phyloP scores from a whole-genome alignment of 1,140 invertebrate genomes.

The Chrysomallon squamiferum region DNA sequence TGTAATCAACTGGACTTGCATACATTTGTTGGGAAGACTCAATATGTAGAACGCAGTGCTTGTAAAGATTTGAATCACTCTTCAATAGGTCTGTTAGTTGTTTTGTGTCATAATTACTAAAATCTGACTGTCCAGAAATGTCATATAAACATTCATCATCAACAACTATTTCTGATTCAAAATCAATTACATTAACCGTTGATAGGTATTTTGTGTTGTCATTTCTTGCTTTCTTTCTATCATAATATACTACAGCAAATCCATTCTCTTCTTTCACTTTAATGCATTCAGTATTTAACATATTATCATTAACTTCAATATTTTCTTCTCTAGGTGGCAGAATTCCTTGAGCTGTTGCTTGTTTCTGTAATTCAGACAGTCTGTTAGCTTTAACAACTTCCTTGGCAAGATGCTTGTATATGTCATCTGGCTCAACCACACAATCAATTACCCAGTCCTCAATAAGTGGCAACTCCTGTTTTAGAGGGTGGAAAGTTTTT shows the following conservation, averaged over 20 bases:
- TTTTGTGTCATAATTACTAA: constrained; percentile 16
- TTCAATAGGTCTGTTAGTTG: constrained; percentile 17
- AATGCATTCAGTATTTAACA: constrained; percentile 15
- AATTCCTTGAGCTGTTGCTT: no score
- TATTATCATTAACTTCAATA: neutral
- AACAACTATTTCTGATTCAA: constrained; percentile 18
- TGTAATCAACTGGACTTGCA: constrained; percentile 20
- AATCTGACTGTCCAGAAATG: neutral
- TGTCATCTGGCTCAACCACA: constrained; percentile 13
- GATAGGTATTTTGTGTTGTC: constrained; percentile 7
- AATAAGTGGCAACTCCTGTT: neutral
- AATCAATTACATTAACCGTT: constrained; percentile 1
- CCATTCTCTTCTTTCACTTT: constrained; percentile 26
- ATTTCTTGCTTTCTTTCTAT: neutral
- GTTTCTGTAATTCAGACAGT: no score
- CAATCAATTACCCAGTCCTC: constrained; percentile 7
- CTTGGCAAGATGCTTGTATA: constrained; percentile 4
- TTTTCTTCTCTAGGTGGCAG: no score
- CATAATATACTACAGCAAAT: constrained; percentile 25
- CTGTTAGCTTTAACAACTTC: neutral
- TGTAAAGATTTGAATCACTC: constrained; percentile 15
- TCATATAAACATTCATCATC: constrained; percentile 8
- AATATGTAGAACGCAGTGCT: constrained; percentile 16
- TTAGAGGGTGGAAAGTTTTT: neutral
- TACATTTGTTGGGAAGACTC: constrained; percentile 11